Evolutionary conservation across 2,113 vertebrate species (phyloP).

Genomic region (Arizona elegans): DNA sequence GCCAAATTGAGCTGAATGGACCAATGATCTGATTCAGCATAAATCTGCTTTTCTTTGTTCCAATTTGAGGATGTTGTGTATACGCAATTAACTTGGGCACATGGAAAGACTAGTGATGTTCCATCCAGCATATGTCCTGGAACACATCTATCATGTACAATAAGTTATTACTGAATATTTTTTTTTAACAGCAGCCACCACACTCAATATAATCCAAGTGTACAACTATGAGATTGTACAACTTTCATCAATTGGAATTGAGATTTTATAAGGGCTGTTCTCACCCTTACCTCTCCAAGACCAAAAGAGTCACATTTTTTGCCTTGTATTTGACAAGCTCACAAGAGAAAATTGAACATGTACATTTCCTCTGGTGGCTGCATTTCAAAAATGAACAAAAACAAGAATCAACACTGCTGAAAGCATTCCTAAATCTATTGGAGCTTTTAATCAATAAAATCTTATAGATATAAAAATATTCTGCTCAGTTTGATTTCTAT

Average conservation of each 20-base stretch:
- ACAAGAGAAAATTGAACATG: conserved; percentile 13
- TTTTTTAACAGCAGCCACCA: neutral
- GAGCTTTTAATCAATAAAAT: conserved; percentile 19
- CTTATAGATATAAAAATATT: conserved; percentile 24
- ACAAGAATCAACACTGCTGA: neutral
- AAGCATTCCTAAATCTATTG: conserved; percentile 22
- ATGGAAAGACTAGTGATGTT: neutral
- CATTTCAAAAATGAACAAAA: neutral
- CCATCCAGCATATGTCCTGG: neutral
- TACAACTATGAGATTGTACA: neutral
- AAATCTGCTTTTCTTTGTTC: neutral
- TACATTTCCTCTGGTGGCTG: conserved; percentile 1
- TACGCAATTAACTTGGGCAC: neutral
- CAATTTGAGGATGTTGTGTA: neutral
- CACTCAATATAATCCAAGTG: too few relatives aligned
- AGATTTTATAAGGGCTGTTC: neutral
- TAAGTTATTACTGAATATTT: neutral
- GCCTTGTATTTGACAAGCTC: neutral
- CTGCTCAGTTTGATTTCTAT: neutral
- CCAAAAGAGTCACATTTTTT: conserved; percentile 19
- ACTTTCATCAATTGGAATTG: neutral
- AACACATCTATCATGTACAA: neutral
- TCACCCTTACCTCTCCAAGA: neutral
- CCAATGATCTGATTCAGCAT: neutral
- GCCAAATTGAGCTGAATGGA: neutral